Percentiles rank a stretch among this genome's conserved stretches.
Evolutionary conservation across 1,140 invertebrate genomes (phyloP).

Genomic region (Bombus difficillimus): DNA sequence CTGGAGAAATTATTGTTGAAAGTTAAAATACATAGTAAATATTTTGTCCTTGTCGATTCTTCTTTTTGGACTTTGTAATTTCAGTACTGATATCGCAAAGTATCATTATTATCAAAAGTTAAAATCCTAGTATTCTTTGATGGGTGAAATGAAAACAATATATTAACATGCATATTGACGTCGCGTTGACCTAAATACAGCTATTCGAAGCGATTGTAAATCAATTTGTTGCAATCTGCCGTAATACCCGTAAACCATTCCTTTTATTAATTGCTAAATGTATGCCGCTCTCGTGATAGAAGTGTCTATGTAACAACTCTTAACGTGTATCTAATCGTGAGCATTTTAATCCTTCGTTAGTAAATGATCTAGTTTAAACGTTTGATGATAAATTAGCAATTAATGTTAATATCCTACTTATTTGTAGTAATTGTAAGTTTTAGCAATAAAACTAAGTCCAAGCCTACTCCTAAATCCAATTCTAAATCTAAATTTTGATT

Average conservation of each 20-base stretch:
- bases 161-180: slow-evolving; percentile 25
- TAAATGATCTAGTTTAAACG: not conserved
- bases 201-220: slow-evolving; percentile 69
- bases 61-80: too few relatives aligned
- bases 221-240: slow-evolving; percentile 70
- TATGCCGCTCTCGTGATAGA: slow-evolving; percentile 29
- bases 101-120: slow-evolving; percentile 3
- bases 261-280: slow-evolving; percentile 53
- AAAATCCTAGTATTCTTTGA: slow-evolving; percentile 16
- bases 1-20: too few relatives aligned
- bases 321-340: slow-evolving; percentile 5
- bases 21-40: too few relatives aligned
- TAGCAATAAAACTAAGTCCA: too few relatives aligned
- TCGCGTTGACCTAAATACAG: slow-evolving; percentile 63
- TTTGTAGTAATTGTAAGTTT: not conserved
- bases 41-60: not conserved
- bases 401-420: not conserved
- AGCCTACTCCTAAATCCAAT: too few relatives aligned
- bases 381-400: not conserved
- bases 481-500: too few relatives aligned
- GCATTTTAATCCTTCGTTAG: not conserved
- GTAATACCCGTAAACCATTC: slow-evolving; percentile 33
- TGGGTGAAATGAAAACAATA: not conserved
- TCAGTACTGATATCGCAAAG: not conserved
- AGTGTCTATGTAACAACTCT: not conserved